Percentiles rank a stretch among this genome's conserved stretches.
phyloP scores from a whole-genome alignment of 2,797 vertebrate species.

The Galago senegalensis region DNA sequence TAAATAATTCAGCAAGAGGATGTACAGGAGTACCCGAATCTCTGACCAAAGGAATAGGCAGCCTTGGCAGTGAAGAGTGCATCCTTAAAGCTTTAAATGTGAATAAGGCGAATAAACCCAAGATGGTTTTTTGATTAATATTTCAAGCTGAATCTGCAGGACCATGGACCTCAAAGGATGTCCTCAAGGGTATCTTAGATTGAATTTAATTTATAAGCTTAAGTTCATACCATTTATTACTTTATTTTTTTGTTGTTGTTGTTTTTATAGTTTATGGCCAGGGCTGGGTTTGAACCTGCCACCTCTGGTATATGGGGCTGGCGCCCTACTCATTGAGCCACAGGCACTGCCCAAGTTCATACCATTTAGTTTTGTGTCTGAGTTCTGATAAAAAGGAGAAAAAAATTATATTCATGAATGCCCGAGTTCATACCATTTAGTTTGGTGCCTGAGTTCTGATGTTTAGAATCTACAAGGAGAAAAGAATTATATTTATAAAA shows the following conservation, averaged over 20 bases:
- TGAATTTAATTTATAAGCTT: neutral
- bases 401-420: neutral
- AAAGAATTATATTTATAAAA: slow-evolving; percentile 27
- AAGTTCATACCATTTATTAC: neutral
- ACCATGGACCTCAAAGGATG: neutral
- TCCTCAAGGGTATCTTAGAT: neutral
- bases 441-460: slow-evolving; percentile 9
- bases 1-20: neutral
- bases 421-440: neutral
- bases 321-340: no score
- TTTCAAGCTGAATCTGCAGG: neutral
- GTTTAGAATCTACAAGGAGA: neutral
- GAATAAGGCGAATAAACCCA: neutral
- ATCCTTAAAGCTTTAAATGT: neutral
- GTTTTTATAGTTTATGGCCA: no score
- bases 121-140: neutral
- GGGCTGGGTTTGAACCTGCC: no score
- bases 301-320: no score
- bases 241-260: no score
- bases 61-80: neutral
- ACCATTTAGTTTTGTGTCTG: neutral
- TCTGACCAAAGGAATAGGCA: neutral
- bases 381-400: neutral
- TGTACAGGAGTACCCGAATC: neutral
- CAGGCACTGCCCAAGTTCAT: no score